phyloP scores from a whole-genome alignment of 1,140 invertebrate genomes.

The Calliopsis andreniformis region DNA sequence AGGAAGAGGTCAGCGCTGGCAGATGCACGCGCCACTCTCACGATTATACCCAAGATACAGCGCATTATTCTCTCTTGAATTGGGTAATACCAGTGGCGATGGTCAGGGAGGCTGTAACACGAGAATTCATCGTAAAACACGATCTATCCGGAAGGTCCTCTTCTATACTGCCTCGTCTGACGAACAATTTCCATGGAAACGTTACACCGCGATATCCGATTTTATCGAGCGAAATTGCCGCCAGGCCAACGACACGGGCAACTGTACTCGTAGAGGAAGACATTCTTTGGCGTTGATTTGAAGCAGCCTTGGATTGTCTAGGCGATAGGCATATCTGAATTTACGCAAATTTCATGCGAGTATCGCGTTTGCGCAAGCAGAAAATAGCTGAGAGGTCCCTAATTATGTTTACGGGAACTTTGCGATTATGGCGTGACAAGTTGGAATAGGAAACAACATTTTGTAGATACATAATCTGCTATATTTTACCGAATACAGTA shows the following conservation, averaged over 20 bases:
- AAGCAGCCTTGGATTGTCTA: not conserved
- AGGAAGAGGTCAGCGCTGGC: conserved; percentile 13
- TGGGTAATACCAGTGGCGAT: conserved; percentile 25
- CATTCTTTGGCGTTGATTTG: not conserved
- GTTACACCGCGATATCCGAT: conserved; percentile 22
- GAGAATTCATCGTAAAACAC: conserved; percentile 29
- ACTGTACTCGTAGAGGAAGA: not conserved
- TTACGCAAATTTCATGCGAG: too few relatives aligned
- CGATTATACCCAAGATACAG: conserved; percentile 2
- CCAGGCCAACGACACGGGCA: not conserved
- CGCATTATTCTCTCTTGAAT: not conserved
- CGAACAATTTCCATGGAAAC: conserved; percentile 29
- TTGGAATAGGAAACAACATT: too few relatives aligned
- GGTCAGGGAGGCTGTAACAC: conserved; percentile 8
- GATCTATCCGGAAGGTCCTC: conserved; percentile 32
- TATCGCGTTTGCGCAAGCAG: too few relatives aligned
- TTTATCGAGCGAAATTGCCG: conserved; percentile 22
- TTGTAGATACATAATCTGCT: too few relatives aligned
- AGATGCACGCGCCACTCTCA: not conserved
- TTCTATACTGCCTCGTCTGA: not conserved
- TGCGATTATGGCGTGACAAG: too few relatives aligned
- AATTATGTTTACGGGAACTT: too few relatives aligned
- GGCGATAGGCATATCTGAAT: too few relatives aligned
- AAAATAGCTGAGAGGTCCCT: too few relatives aligned
- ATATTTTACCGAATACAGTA: too few relatives aligned